Evolutionary conservation across 23 tunicate species (phyloP).

Genomic region (Diplosoma virens): DNA sequence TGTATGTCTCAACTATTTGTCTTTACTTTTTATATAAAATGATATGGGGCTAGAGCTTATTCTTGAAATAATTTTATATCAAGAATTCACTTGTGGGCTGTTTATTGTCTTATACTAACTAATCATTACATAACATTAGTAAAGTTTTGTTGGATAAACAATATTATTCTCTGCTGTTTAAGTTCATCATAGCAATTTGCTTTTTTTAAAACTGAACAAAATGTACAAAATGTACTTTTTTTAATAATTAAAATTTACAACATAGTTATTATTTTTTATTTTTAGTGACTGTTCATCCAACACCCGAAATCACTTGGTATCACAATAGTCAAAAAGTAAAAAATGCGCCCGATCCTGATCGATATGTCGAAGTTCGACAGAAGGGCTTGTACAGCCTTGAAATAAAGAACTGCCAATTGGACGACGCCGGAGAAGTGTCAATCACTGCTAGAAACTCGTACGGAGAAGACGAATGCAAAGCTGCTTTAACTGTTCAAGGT

Average conservation of each 20-base stretch:
- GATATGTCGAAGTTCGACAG: conserved; percentile 60
- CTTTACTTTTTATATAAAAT: background rate
- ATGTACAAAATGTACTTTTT: too few relatives aligned
- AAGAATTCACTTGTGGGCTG: too few relatives aligned
- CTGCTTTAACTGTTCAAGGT: conserved; percentile 78
- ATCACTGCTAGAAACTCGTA: conserved; percentile 77
- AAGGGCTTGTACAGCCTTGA: conserved; percentile 81
- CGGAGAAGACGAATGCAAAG: conserved; percentile 94
- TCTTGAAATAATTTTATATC: too few relatives aligned
- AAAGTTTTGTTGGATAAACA: background rate
- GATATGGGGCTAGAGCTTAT: too few relatives aligned
- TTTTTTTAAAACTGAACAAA: too few relatives aligned
- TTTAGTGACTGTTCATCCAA: conserved; percentile 87
- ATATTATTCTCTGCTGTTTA: too few relatives aligned
- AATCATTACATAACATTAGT: too few relatives aligned
- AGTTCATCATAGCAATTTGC: too few relatives aligned
- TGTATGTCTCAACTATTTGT: background rate
- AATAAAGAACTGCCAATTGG: conserved; percentile 65
- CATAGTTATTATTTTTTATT: background rate
- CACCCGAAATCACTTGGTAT: conserved; percentile 92
- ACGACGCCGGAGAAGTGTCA: conserved; percentile 66
- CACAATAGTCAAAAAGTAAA: conserved; percentile 88
- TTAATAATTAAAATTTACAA: too few relatives aligned
- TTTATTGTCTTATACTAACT: too few relatives aligned
- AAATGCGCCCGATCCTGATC: conserved; percentile 39